Evolutionary conservation across 1,140 invertebrate species (phyloP).

Genomic region (Apis laboriosa): DNA sequence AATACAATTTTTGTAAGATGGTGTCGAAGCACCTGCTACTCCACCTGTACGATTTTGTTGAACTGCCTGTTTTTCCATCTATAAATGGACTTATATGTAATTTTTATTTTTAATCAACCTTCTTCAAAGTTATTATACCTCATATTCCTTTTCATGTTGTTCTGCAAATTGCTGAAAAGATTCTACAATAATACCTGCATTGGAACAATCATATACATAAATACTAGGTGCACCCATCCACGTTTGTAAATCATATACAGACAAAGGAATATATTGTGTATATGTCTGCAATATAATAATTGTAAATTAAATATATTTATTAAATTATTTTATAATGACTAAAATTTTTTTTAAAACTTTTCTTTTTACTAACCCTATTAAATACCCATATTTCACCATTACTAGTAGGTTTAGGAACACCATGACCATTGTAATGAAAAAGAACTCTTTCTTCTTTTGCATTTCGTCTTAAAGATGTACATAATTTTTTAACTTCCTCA

Average conservation of each 20-base stretch:
- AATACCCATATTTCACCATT: slow-evolving; percentile 99
- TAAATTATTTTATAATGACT: neutral
- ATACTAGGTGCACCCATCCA: slow-evolving; percentile 99
- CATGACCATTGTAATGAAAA: slow-evolving; percentile 99
- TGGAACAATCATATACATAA: slow-evolving; percentile 99
- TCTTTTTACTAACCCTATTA: slow-evolving; percentile 88
- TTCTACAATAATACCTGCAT: slow-evolving; percentile 97
- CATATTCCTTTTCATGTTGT: slow-evolving; percentile 94
- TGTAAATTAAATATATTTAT: neutral
- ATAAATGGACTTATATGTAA: neutral
- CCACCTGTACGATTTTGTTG: slow-evolving; percentile 75
- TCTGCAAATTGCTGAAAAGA: slow-evolving; percentile 95
- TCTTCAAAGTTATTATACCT: slow-evolving; percentile 80
- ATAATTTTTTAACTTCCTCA: slow-evolving; percentile 99
- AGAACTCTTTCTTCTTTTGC: slow-evolving; percentile 99
- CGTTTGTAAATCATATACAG: slow-evolving; percentile 98
- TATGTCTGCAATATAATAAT: slow-evolving; percentile 86
- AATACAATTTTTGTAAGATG: slow-evolving; percentile 94
- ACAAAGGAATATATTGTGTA: slow-evolving; percentile 99
- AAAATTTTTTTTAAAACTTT: neutral
- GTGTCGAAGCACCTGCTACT: slow-evolving; percentile 72
- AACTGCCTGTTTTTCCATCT: slow-evolving; percentile 78
- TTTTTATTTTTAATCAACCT: neutral
- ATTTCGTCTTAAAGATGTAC: slow-evolving; percentile 96
- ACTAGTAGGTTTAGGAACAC: slow-evolving; percentile 97